Evolutionary conservation across 2,797 vertebrate genomes (phyloP), one percentile per base, ranked within the genome.

Genomic region (Odontamblyopus rebecca): DNA sequence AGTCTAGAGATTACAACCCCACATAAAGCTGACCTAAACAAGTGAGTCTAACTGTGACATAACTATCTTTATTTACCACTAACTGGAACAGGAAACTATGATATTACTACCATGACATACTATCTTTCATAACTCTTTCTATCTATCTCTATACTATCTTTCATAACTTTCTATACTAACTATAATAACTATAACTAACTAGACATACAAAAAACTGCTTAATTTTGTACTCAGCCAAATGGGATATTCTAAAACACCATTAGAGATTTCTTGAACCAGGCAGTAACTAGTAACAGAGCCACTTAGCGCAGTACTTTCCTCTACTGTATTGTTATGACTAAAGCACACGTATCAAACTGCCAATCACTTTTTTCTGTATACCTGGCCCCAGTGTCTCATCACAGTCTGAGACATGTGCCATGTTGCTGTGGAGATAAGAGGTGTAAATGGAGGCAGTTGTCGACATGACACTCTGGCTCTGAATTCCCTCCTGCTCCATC

Each of bases 401-500:
- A 59, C 72, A 74, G 80, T 78, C 76, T 75, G 80, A 77, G 77
- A 78, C 75, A 62, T 85, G 78, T 86, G 80, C 86, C 85, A 79
- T 80, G 85, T 89, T 87, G 77, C 90, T 67, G 66, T 81, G 88
- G 90, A 88, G 88, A 90, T 81, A 79, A 85, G 80, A 89, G 81
- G 86, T 86, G 88, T 88, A 92, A 91, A 92, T 92, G 86, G 88
- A 91, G 85, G 82, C 80, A 79, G 84, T 86, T 89, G 86, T 89
- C 84, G 80, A 90, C 86, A 89, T 92, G 88, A 92, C 89, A 92
- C 91, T 87, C 84, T 76, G 56, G 80, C 84, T 89, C 86, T 89
- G 89, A 92, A 92, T 91, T 91, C 87, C 84, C 85, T 87, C 83
- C 80, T 88, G 81, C 77, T 81, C 67, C 74, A 84, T 77, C 75